Conservation (phyloP, 2,797 vertebrate species). For the Diceros bicornis region DNA sequence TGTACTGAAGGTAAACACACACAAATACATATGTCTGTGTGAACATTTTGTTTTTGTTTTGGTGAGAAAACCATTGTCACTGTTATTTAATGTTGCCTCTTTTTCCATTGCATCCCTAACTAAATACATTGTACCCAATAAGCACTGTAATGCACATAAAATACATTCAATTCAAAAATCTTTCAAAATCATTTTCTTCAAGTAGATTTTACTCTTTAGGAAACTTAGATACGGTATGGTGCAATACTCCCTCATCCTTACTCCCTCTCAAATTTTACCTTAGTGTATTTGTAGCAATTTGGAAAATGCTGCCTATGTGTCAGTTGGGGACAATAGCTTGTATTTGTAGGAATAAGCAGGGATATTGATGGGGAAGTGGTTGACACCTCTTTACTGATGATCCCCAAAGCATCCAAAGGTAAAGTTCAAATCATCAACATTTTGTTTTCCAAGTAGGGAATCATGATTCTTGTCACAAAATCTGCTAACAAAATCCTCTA, state of each 20-base stretch:
- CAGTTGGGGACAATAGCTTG: background rate
- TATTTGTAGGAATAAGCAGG: constrained; percentile 63
- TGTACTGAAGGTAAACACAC: background rate
- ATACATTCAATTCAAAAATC: background rate
- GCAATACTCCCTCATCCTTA: background rate
- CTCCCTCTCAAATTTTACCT: background rate
- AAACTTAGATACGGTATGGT: background rate
- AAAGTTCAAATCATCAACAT: background rate
- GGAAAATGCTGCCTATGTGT: constrained; percentile 14
- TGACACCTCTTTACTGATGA: constrained; percentile 57
- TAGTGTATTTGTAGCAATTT: background rate
- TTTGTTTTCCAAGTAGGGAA: background rate
- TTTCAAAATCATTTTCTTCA: background rate
- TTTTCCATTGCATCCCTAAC: background rate
- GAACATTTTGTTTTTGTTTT: background rate
- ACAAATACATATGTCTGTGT: background rate
- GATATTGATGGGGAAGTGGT: background rate
- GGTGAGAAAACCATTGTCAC: background rate
- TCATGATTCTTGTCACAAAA: background rate
- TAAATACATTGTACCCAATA: background rate
- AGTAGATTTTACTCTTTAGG: background rate
- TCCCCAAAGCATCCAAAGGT: constrained; percentile 27
- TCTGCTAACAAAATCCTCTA: background rate
- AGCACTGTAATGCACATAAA: background rate
- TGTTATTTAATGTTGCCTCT: background rate